Evolutionary conservation across 2,113 vertebrate genomes (phyloP).

Genomic region (Elachura formosa): DNA sequence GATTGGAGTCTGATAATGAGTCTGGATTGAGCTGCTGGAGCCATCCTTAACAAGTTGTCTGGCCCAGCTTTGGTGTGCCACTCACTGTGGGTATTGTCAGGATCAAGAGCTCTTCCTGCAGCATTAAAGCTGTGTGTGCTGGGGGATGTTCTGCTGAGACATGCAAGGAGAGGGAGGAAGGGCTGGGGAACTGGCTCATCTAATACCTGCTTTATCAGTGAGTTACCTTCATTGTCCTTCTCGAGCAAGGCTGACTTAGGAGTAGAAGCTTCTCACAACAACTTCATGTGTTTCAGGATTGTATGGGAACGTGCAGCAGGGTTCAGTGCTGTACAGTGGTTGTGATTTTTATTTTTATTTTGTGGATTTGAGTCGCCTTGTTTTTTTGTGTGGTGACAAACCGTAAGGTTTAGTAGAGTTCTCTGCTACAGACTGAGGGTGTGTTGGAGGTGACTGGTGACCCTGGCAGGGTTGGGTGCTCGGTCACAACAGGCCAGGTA

Average conservation of each 20-base stretch:
- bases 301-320: accelerated
- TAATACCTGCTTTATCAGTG: slow-evolving; percentile 16
- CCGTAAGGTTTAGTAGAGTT: not conserved
- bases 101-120: not conserved
- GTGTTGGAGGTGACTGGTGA: not conserved
- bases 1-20: no score
- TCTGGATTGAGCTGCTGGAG: not conserved
- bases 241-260: slow-evolving; percentile 16
- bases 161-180: not conserved
- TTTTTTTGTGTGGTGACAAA: not conserved
- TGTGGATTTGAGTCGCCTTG: not conserved
- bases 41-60: not conserved
- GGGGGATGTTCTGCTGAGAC: not conserved
- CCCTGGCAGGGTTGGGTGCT: not conserved
- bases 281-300: not conserved
- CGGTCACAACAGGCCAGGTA: accelerated
- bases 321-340: not conserved
- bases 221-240: slow-evolving; percentile 46
- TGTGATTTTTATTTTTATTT: not conserved
- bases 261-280: not conserved
- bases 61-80: not conserved
- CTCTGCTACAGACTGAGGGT: accelerated
- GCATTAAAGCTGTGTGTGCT: accelerated
- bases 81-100: not conserved
- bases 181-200: not conserved